These are phyloP conservation scores for Phalacrocorax aristotelis DNA, from an alignment of 2,113 vertebrate species.

Conservation along the genomic window DNA sequence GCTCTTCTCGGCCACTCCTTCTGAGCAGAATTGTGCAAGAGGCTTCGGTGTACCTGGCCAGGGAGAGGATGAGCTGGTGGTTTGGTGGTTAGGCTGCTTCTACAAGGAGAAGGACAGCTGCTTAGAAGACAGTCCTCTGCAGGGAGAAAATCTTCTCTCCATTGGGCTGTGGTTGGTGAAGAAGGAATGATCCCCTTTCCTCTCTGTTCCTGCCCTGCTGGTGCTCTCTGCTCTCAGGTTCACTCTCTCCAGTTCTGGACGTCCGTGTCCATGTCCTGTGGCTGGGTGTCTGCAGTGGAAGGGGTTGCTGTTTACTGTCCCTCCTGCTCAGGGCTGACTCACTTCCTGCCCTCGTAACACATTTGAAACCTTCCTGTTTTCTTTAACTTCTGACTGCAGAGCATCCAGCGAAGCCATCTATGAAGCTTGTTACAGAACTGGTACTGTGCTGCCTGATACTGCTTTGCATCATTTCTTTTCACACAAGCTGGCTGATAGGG, in stretches of 20 bases:
- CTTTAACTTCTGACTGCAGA: background rate
- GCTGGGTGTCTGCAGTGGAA: background rate
- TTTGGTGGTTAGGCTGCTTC: background rate
- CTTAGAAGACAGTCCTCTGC: background rate
- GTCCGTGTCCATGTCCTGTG: rapidly evolving
- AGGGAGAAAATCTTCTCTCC: background rate
- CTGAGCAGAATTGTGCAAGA: background rate
- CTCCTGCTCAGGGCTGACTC: conserved; percentile 20
- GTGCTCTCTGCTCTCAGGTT: background rate
- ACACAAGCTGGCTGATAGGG: background rate
- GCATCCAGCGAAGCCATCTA: background rate
- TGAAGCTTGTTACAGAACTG: background rate
- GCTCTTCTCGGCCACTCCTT: background rate
- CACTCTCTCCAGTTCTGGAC: rapidly evolving
- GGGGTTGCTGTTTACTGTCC: background rate
- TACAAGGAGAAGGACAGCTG: background rate
- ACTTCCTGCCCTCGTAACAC: conserved; percentile 4
- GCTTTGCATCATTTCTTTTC: background rate
- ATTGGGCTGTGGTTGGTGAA: background rate
- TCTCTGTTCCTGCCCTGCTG: background rate
- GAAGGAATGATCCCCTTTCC: background rate
- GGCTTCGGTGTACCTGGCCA: background rate
- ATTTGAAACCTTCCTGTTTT: conserved; percentile 46
- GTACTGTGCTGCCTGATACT: background rate
- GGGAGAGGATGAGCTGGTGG: background rate